Conservation (phyloP, 2,113 vertebrate species). For the Nymphicus hollandicus region DNA sequence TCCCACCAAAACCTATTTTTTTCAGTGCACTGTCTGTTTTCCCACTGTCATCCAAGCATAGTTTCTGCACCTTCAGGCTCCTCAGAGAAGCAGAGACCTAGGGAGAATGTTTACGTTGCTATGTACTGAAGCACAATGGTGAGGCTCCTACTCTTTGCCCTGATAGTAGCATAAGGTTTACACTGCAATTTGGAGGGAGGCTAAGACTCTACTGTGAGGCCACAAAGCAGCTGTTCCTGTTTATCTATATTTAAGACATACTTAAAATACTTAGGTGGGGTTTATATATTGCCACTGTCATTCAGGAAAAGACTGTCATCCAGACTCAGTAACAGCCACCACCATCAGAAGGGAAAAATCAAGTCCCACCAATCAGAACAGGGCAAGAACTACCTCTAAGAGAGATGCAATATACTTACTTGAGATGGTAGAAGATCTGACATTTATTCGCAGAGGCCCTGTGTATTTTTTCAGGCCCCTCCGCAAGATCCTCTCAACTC, state of each 20-base stretch:
- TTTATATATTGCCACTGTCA: background rate
- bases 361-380: background rate
- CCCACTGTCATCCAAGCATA: background rate
- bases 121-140: background rate
- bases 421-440: constrained; percentile 65
- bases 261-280: background rate
- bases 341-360: background rate
- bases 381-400: background rate
- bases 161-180: background rate
- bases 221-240: background rate
- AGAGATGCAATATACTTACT: constrained; percentile 53
- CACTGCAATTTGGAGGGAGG: background rate
- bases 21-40: background rate
- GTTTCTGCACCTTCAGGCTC: background rate
- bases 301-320: background rate
- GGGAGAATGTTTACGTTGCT: background rate
- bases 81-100: background rate
- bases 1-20: background rate
- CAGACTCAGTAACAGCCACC: background rate
- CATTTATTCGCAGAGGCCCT: constrained; percentile 48
- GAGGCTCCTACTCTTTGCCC: background rate
- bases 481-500: constrained; percentile 36
- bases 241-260: background rate
- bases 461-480: constrained; percentile 60
- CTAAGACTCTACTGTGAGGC: background rate